Evolutionary conservation across 2,797 vertebrate species (phyloP), one percentile per base, ranked within the genome.

Genomic region (Antrozous pallidus): DNA sequence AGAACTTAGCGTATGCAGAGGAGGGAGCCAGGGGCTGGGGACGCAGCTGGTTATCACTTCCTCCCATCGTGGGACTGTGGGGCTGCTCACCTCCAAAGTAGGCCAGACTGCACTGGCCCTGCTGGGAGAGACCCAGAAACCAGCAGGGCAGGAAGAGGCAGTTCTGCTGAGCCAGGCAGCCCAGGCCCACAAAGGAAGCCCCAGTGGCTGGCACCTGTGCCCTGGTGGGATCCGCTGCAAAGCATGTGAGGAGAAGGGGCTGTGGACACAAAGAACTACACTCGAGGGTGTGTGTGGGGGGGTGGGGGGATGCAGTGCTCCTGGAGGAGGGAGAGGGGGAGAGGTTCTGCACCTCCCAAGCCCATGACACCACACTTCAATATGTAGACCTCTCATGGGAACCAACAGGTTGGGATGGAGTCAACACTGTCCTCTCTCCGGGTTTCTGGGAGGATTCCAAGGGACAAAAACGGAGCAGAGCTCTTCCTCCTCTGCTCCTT

Each of bases 51-150:
- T 98, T 98, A 98, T 98, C 98, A 94, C 95, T 97, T 97, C 98
- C 97, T 98, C 97, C 93, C 97, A 98, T 99, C 98, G 96, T 7
- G 0, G 3, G 56, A 8, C n/a, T 3, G 95, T 92, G 97, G 97
- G 96, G 96, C 97, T 94, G 97, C 96, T 96, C 94, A 97, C 97
- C 97, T 98, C 97, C 97, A 94, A 98, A 97, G 95, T 97, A 98
- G 98, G 98, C 97, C 98, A 97, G 88, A 94, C 96, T 95, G 95
- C 95, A 96, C 95, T 63, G 83, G 84, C 2, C 17, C 86, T 95
- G 75, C 93, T 91, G 90, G 91, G 88, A 90, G 67, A 96, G 96
- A 95, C 96, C 42, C 96, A 97, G 94, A 96, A 97, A 96, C 69
- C 75, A 93, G 83, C 8, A 61, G 31, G 90, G 69, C 74, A 97